phyloP scores from a whole-genome alignment of 2,113 vertebrate species.

The Emydocephalus ijimae region DNA sequence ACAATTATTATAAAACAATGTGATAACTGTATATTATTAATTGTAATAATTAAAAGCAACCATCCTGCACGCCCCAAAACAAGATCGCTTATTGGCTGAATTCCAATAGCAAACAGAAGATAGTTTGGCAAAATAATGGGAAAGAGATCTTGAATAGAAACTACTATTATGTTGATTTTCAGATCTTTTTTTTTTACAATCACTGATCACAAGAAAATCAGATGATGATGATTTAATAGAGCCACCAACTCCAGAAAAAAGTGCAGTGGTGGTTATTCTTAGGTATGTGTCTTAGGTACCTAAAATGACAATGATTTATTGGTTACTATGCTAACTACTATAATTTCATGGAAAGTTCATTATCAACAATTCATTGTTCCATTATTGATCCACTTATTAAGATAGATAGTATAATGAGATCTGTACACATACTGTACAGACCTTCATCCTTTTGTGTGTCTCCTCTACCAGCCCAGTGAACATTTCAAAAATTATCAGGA shows the following conservation, averaged over 20 bases:
- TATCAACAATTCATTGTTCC: not conserved
- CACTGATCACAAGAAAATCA: not conserved
- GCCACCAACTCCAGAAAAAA: not conserved
- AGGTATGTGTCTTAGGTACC: not conserved
- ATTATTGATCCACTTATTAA: not conserved
- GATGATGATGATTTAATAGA: not conserved
- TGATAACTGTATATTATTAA: not conserved
- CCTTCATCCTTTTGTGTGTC: not conserved
- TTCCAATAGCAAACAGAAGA: not conserved
- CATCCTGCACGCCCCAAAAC: not conserved
- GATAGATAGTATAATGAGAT: not conserved
- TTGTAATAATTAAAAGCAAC: not conserved
- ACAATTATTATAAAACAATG: not conserved
- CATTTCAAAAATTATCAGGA: not conserved
- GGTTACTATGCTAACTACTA: not conserved
- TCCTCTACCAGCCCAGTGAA: not conserved
- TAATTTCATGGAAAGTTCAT: not conserved
- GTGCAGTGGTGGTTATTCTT: not conserved
- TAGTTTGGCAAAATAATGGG: not conserved
- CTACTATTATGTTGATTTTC: not conserved
- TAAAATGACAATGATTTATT: not conserved
- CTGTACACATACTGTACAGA: not conserved
- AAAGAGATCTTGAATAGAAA: not conserved
- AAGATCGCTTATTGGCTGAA: not conserved
- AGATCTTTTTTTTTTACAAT: not conserved